A percentile compares a stretch with the other conserved stretches of the same genome.
phyloP scores from a whole-genome alignment of 2,113 vertebrate genomes.

The Pluvianellus socialis region DNA sequence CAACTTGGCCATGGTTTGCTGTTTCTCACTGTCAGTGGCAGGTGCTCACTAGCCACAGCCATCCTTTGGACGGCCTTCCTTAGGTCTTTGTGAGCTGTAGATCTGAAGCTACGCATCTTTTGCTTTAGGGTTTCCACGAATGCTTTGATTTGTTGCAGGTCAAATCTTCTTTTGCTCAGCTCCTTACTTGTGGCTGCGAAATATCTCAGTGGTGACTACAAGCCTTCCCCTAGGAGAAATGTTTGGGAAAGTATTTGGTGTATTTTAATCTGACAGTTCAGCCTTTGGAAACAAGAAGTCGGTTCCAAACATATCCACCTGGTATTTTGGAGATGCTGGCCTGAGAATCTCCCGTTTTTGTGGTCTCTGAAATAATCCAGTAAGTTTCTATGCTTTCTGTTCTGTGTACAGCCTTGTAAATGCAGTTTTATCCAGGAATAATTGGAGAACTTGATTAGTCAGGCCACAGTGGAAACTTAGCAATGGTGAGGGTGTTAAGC shows the following conservation, averaged over 20 bases:
- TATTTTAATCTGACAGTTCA: neutral
- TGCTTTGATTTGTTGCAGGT: neutral
- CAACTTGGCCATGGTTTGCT: neutral
- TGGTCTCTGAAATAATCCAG: neutral
- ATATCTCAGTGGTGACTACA: rapidly evolving
- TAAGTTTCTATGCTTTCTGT: neutral
- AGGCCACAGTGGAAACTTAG: neutral
- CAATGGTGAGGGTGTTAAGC: neutral
- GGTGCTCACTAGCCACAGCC: neutral
- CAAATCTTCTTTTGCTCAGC: neutral
- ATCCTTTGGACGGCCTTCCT: too few relatives aligned
- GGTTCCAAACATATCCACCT: neutral
- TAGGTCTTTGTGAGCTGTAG: neutral
- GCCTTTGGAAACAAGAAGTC: neutral
- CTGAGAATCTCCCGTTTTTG: neutral
- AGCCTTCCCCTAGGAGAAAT: neutral
- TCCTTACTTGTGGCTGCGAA: neutral
- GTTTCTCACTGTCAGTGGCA: neutral
- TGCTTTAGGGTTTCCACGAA: neutral
- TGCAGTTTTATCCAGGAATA: neutral
- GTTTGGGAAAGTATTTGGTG: neutral
- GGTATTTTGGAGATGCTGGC: neutral
- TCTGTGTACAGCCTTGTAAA: neutral
- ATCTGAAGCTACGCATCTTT: neutral
- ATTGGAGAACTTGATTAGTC: neutral